Evolutionary conservation across 2,888 invertebrate species (phyloP).

Genomic region (Sicus ferrugineus): DNA sequence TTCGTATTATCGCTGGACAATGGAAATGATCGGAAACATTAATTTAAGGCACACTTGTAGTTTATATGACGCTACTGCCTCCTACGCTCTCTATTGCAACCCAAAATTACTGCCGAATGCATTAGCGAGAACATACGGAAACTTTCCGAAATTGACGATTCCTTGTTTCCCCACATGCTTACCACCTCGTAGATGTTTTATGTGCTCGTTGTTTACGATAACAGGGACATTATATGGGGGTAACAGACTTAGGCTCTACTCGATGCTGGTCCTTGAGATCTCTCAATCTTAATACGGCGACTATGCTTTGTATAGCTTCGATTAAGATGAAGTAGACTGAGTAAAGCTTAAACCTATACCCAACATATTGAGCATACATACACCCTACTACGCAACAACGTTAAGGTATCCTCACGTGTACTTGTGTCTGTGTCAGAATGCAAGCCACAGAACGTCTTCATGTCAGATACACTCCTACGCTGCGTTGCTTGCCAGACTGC

Average conservation of each 20-base stretch:
- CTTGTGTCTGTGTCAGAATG: not conserved
- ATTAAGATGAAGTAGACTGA: slow-evolving; percentile 10
- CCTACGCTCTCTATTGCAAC: too few species aligned
- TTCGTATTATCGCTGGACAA: too few species aligned
- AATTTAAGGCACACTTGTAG: too few species aligned
- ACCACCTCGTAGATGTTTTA: not conserved
- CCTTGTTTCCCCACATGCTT: not conserved
- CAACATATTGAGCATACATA: not conserved
- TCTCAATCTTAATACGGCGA: not conserved
- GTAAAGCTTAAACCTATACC: not conserved
- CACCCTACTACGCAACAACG: not conserved
- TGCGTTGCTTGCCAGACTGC: slow-evolving; percentile 7
- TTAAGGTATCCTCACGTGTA: not conserved
- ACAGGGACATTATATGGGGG: not conserved
- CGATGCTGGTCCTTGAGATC: slow-evolving; percentile 13
- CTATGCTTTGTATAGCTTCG: not conserved
- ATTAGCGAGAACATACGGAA: slow-evolving; percentile 3
- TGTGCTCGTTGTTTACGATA: not conserved
- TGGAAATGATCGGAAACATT: too few species aligned
- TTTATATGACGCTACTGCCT: too few species aligned
- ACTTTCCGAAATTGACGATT: slow-evolving; percentile 27
- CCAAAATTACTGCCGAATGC: not conserved
- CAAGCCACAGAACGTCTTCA: slow-evolving; percentile 52
- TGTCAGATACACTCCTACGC: slow-evolving; percentile 47
- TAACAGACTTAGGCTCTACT: not conserved